phyloP scores from a whole-genome alignment of 2,113 vertebrate species.

The Dendropsophus ebraccatus region DNA sequence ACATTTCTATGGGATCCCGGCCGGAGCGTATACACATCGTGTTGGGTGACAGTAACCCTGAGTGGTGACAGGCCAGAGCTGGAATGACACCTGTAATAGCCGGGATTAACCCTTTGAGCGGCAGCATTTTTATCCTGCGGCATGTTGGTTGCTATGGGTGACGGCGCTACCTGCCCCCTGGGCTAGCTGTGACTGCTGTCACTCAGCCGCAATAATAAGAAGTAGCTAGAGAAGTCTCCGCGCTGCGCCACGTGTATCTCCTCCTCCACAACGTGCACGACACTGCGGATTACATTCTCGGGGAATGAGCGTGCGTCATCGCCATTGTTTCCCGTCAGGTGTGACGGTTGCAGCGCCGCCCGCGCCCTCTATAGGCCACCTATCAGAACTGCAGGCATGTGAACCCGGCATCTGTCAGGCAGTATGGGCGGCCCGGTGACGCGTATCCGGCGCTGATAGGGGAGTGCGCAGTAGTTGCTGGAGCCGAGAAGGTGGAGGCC shows the following conservation, averaged over 20 bases:
- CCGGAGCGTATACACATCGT: too few relatives aligned
- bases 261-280: background rate
- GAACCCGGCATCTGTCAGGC: background rate
- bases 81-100: too few relatives aligned
- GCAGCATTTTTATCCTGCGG: too few relatives aligned
- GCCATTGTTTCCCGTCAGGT: background rate
- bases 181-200: too few relatives aligned
- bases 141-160: too few relatives aligned
- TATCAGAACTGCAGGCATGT: background rate
- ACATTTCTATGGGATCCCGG: too few relatives aligned
- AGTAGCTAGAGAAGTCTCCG: too few relatives aligned
- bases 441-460: constrained; percentile 29
- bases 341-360: background rate
- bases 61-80: too few relatives aligned
- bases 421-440: constrained; percentile 29
- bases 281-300: background rate
- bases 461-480: constrained; percentile 33
- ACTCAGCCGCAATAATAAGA: too few relatives aligned
- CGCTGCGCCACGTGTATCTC: background rate
- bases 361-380: background rate
- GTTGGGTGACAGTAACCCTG: too few relatives aligned
- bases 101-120: too few relatives aligned
- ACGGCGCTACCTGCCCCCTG: too few relatives aligned
- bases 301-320: background rate
- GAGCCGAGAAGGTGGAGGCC: constrained; percentile 1